phyloP scores from a whole-genome alignment of 2,888 invertebrate genomes.

The Polia nebulosa region DNA sequence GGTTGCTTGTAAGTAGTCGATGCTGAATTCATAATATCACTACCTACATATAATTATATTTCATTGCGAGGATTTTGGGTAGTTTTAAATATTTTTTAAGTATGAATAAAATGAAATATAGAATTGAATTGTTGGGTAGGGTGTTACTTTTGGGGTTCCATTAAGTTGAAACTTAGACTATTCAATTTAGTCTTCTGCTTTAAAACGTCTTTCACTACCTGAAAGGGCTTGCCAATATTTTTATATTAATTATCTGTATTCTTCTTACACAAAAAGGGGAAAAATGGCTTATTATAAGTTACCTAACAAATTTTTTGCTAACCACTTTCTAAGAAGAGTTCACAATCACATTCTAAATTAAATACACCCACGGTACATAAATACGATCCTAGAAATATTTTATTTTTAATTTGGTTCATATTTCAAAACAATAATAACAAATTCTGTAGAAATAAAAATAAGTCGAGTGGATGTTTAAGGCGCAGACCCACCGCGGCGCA shows the following conservation, averaged over 20 bases:
- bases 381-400: neutral
- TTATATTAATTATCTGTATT: neutral
- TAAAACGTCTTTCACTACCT: neutral
- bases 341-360: neutral
- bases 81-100: neutral
- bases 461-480: neutral
- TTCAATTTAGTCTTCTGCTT: too few relatives aligned
- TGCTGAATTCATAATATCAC: too few relatives aligned
- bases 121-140: neutral
- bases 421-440: neutral
- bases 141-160: neutral
- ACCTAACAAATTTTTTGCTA: neutral
- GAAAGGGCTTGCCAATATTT: neutral
- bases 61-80: neutral
- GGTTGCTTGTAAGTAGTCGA: neutral
- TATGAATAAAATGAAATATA: too few relatives aligned
- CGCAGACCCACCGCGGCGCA: too few relatives aligned
- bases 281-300: neutral
- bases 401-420: neutral
- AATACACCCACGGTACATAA: neutral
- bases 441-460: neutral
- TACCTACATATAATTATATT: neutral
- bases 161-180: neutral
- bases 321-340: neutral
- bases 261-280: too few relatives aligned